Percentiles rank a stretch among this genome's conserved stretches.
phyloP scores from a whole-genome alignment of 2,797 vertebrate genomes.

The Salmo trutta region DNA sequence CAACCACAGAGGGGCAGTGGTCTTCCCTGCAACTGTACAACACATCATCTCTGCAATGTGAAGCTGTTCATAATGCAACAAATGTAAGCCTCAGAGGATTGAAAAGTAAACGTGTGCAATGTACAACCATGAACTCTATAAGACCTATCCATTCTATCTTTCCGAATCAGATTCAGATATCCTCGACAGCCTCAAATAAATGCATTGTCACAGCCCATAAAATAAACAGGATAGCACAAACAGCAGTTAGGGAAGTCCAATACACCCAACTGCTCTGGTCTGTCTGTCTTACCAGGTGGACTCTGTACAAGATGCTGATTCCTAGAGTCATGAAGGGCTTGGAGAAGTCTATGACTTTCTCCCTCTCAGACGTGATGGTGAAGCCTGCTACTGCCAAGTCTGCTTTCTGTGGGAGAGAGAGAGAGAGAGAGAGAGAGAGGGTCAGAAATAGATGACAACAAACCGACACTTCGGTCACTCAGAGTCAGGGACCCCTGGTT shows the following conservation, averaged over 20 bases:
- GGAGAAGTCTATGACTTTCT: conserved; percentile 91
- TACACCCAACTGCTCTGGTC: neutral
- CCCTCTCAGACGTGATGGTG: conserved; percentile 93
- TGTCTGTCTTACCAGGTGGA: conserved; percentile 83
- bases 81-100: neutral
- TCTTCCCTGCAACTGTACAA: conserved; percentile 23
- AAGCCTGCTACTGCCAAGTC: conserved; percentile 92
- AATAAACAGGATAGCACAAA: neutral
- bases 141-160: neutral
- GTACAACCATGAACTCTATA: neutral
- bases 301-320: conserved; percentile 94
- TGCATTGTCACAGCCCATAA: neutral
- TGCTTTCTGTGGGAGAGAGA: conserved; percentile 80
- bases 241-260: neutral
- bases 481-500: neutral
- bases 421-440: neutral
- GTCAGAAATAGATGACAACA: conserved; percentile 4
- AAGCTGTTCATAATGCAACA: neutral
- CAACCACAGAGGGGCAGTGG: conserved; percentile 70
- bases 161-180: neutral
- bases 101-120: neutral
- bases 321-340: conserved; percentile 96
- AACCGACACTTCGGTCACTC: too few species aligned
- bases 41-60: neutral
- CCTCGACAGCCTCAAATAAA: neutral